Conservation (phyloP, 2,797 vertebrate genomes). For the Chanos chanos region DNA sequence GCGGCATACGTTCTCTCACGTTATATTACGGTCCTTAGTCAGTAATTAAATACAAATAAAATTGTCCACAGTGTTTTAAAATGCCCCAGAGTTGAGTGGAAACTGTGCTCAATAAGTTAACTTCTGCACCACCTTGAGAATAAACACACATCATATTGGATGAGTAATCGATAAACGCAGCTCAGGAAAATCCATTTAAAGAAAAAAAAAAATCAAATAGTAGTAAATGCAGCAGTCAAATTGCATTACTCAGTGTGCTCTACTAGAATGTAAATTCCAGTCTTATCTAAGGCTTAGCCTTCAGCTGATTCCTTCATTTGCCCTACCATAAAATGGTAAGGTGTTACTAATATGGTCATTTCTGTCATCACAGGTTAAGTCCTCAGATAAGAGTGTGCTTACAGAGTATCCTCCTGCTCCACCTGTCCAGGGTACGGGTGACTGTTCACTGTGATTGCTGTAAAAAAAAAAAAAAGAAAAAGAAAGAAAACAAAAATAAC, state of each 20-base stretch:
- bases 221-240: slow-evolving; percentile 67
- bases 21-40: slow-evolving; percentile 9
- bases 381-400: slow-evolving; percentile 67
- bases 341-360: too few relatives aligned
- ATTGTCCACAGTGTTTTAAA: slow-evolving; percentile 48
- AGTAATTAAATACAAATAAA: slow-evolving; percentile 9
- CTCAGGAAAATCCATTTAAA: slow-evolving; percentile 60
- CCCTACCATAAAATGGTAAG: slow-evolving; percentile 10
- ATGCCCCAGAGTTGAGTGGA: slow-evolving; percentile 40
- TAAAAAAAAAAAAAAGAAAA: slow-evolving; percentile 44
- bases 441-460: slow-evolving; percentile 88
- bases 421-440: slow-evolving; percentile 88
- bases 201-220: slow-evolving; percentile 71
- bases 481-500: slow-evolving; percentile 5
- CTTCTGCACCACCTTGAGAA: slow-evolving; percentile 66
- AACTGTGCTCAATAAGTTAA: slow-evolving; percentile 59
- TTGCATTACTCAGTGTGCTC: slow-evolving; percentile 49
- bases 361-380: too few relatives aligned
- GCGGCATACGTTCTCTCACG: slow-evolving; percentile 10
- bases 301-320: slow-evolving; percentile 23
- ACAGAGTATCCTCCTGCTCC: slow-evolving; percentile 86
- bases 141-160: slow-evolving; percentile 63
- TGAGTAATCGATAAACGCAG: slow-evolving; percentile 64
- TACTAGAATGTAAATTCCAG: slow-evolving; percentile 41
- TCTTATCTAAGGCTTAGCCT: slow-evolving; percentile 32